Percentiles rank a stretch among this genome's conserved stretches.
Conservation (phyloP, 2,888 invertebrate genomes). For the Stenurella melanura region DNA sequence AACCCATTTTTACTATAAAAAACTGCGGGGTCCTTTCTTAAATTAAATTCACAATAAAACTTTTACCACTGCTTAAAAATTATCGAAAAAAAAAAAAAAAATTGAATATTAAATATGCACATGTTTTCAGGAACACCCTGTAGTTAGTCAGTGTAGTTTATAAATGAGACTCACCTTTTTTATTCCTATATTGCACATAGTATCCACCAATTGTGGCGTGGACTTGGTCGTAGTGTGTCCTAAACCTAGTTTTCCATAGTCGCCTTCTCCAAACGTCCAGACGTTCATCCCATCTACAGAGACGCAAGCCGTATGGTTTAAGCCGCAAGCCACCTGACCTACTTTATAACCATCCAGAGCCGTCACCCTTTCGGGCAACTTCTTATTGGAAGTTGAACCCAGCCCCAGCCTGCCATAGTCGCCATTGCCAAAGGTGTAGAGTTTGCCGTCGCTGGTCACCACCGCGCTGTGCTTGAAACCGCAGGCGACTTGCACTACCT, state of each 20-base stretch:
- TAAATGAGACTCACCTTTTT: constrained; percentile 74
- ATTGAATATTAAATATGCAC: too few species aligned
- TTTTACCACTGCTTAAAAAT: too few species aligned
- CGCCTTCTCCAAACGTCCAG: constrained; percentile 81
- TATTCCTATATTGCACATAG: constrained; percentile 75
- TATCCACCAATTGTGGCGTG: constrained; percentile 75
- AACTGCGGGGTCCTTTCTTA: too few species aligned
- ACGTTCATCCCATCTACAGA: constrained; percentile 77
- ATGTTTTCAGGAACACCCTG: too few species aligned
- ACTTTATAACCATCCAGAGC: constrained; percentile 74
- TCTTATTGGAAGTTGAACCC: constrained; percentile 78
- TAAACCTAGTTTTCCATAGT: constrained; percentile 77
- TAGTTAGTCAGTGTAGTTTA: too few species aligned
- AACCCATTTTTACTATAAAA: too few species aligned
- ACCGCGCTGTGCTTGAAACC: constrained; percentile 81
- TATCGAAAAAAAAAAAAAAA: too few species aligned
- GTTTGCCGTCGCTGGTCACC: constrained; percentile 78
- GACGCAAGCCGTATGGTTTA: constrained; percentile 79
- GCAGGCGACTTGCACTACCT: constrained; percentile 78
- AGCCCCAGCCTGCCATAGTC: constrained; percentile 79
- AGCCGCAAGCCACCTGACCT: constrained; percentile 75
- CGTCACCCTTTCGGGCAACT: constrained; percentile 77
- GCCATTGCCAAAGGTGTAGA: constrained; percentile 81
- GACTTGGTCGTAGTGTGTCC: constrained; percentile 73
- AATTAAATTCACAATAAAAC: too few species aligned